Evolutionary conservation across 2,797 vertebrate species (phyloP), one percentile per base, ranked within the genome.

Genomic region (Periophthalmus magnuspinnatus): DNA sequence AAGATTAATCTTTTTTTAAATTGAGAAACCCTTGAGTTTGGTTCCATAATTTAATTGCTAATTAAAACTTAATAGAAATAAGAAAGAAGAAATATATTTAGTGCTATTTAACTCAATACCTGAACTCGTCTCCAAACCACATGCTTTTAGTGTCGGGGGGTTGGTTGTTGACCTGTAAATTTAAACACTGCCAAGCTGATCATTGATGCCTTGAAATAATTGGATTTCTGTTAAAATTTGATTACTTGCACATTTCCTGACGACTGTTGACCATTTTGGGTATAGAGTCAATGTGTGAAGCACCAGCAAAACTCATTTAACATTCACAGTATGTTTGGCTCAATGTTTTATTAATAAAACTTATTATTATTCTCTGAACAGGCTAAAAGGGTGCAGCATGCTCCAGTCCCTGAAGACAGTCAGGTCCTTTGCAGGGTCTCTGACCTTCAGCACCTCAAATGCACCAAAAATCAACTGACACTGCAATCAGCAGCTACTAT

Each of bases 321-420:
- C 7, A 65, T 52, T 65, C 24, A 65, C 5, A 8, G 3, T 65
- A n/a, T 10, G 24, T 50, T 50, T 50, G 28, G 28, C 24, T 50
- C 16, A 22, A 65, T 65, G 62, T 65, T 50, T 65, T 65, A 65
- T 65, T 65, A 50, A 65, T 32, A 48, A 28, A 50, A 10, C 45
- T 11, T 32, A 65, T 65, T 48, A 48, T 28, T 65, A 65, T 65
- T 65, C 62, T 65, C 45, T n/a, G 22, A 19, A 50, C 45, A 63
- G 61, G 13, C 41, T 24, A 38, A 64, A 64, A 64, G 38, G 13
- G 64, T 28, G 38, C 61, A 16, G 41, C 36, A 2, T 47, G 21
- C 61, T 47, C 22, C 14, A 19, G 22, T 48, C 45, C 24, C 63
- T 32, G 17, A 33, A 45, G 62, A 64, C 14, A 21, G 6, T 45